Evolutionary conservation across 2,113 vertebrate species (phyloP).

Genomic region (Scortum barcoo): DNA sequence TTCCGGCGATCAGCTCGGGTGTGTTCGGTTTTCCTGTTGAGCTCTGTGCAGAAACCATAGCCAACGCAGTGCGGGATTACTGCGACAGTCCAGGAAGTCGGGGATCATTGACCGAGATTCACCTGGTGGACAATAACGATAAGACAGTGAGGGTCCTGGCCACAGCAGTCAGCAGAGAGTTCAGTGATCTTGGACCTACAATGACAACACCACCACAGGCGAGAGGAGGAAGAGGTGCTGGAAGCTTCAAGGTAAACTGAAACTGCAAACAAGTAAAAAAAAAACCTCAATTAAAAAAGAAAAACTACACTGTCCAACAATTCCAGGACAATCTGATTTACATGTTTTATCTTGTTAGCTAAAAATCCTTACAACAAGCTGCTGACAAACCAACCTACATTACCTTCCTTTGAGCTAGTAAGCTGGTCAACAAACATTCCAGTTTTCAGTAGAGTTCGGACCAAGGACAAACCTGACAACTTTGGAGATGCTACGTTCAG

Average conservation of each 20-base stretch:
- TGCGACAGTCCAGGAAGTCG: slow-evolving; percentile 58
- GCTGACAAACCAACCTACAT: no score
- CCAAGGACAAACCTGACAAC: no score
- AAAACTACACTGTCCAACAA: no score
- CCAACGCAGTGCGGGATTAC: slow-evolving; percentile 80
- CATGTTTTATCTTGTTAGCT: no score
- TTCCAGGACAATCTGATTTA: no score
- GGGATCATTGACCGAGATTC: slow-evolving; percentile 81
- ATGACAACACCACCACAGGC: slow-evolving; percentile 24
- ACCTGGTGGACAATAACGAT: slow-evolving; percentile 83
- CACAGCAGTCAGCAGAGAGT: slow-evolving; percentile 72
- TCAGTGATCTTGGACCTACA: slow-evolving; percentile 66
- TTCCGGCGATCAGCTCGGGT: slow-evolving; percentile 89
- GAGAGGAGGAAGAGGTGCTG: not conserved
- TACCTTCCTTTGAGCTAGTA: no score
- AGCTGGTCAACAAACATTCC: no score
- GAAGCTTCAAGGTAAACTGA: not conserved
- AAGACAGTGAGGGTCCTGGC: slow-evolving; percentile 71
- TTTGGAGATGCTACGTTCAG: no score
- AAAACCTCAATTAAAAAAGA: not conserved
- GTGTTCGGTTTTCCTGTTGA: slow-evolving; percentile 88
- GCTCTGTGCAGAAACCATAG: slow-evolving; percentile 80
- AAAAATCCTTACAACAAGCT: no score
- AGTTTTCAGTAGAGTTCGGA: no score
- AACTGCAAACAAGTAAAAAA: no score